Evolutionary conservation across 2,888 invertebrate species (phyloP).

Genomic region (Dermolepida albohirtum): DNA sequence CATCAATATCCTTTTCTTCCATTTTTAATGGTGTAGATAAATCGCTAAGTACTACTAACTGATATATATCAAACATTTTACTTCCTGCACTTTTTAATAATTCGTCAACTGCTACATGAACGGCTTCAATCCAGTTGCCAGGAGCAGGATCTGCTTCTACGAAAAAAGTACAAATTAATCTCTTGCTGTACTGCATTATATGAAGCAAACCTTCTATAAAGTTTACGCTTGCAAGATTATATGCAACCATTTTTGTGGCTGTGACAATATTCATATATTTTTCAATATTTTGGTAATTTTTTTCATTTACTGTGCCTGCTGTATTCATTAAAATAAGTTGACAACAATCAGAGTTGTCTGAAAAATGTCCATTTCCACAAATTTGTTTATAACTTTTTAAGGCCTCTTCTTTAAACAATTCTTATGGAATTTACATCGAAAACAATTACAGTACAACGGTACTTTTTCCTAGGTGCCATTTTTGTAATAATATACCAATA

Average conservation of each 20-base stretch:
- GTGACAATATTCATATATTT: slow-evolving; percentile 28
- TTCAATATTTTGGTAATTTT: slow-evolving; percentile 6
- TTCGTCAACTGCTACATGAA: slow-evolving; percentile 28
- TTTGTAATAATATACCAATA: too few relatives aligned
- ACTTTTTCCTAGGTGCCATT: slow-evolving; percentile 38
- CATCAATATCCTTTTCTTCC: slow-evolving; percentile 6
- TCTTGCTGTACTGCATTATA: background rate
- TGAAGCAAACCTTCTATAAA: slow-evolving; percentile 20
- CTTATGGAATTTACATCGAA: slow-evolving; percentile 34
- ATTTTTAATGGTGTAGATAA: slow-evolving; percentile 16
- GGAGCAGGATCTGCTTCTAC: slow-evolving; percentile 13
- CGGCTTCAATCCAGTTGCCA: slow-evolving; percentile 37
- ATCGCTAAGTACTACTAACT: slow-evolving; percentile 37
- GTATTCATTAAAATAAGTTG: slow-evolving; percentile 35
- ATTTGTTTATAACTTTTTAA: slow-evolving; percentile 21
- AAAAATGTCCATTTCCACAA: slow-evolving; percentile 24
- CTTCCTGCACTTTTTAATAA: slow-evolving; percentile 1
- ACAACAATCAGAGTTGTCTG: slow-evolving; percentile 12
- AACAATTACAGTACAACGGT: slow-evolving; percentile 20
- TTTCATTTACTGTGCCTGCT: slow-evolving; percentile 12
- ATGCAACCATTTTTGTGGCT: slow-evolving; percentile 28
- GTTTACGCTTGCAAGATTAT: slow-evolving; percentile 7
- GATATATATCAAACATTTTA: slow-evolving; percentile 1
- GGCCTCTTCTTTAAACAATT: slow-evolving; percentile 34
- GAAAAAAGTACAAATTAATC: background rate